phyloP scores from a whole-genome alignment of 1,140 invertebrate species.

The Potamilus streckersoni region DNA sequence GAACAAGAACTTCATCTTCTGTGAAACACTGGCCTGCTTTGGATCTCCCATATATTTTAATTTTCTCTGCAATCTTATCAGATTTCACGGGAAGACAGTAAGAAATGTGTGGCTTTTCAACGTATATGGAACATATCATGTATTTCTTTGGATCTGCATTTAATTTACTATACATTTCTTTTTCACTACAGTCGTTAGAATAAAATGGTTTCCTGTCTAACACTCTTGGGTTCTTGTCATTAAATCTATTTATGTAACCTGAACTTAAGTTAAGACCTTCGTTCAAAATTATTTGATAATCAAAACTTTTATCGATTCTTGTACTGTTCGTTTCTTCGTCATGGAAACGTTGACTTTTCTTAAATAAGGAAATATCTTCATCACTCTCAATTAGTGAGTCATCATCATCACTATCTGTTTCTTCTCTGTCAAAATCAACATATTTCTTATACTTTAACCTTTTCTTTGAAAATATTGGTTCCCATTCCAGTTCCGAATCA shows the following conservation, averaged over 20 bases:
- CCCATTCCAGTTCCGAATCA: too few species aligned
- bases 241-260: conserved; percentile 9
- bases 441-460: too few species aligned
- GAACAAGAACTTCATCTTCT: conserved; percentile 58
- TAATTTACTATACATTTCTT: conserved; percentile 7
- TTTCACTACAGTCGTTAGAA: conserved; percentile 4
- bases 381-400: neutral
- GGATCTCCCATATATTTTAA: conserved; percentile 52
- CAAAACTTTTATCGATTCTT: neutral
- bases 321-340: neutral
- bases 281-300: conserved; percentile 5
- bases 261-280: conserved; percentile 9
- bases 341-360: conserved; percentile 20
- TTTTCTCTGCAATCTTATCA: conserved; percentile 16
- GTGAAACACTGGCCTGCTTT: conserved; percentile 54
- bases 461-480: too few species aligned
- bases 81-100: conserved; percentile 32
- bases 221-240: neutral
- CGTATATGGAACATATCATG: conserved; percentile 38
- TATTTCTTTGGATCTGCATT: conserved; percentile 30
- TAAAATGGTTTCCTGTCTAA: conserved; percentile 11
- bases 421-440: neutral
- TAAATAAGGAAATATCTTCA: conserved; percentile 18
- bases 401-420: neutral
- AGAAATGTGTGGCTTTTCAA: conserved; percentile 41